These are phyloP conservation scores for Patiria pectinifera DNA, from an alignment of 53 echinoderm and acorn worm genomes.

Conservation along the genomic window DNA sequence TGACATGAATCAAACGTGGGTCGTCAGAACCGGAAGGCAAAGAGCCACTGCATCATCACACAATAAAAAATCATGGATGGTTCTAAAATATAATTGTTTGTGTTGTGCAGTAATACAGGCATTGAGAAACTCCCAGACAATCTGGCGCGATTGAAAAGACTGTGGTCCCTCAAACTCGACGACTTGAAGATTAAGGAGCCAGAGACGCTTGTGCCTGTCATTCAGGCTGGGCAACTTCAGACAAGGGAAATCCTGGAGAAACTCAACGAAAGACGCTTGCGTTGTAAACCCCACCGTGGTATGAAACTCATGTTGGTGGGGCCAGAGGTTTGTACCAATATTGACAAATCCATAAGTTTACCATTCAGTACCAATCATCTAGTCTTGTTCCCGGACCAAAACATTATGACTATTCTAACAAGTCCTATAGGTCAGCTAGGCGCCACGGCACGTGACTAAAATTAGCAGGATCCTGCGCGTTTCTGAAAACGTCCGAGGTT, in stretches of 20 bases:
- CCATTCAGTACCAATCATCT: no score
- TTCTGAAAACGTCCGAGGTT: no score
- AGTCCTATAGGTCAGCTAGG: no score
- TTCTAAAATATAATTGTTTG: background rate
- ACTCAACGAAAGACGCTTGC: slow-evolving; percentile 64
- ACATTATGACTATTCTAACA: no score
- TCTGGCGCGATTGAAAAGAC: slow-evolving; percentile 72
- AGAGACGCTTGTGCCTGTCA: slow-evolving; percentile 42
- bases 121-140: slow-evolving; percentile 68
- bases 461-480: no score
- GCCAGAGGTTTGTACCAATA: slow-evolving; percentile 59
- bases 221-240: slow-evolving; percentile 25
- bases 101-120: slow-evolving; percentile 58
- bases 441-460: no score
- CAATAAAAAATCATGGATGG: background rate
- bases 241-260: slow-evolving; percentile 65
- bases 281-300: slow-evolving; percentile 66
- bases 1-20: no score
- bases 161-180: slow-evolving; percentile 60
- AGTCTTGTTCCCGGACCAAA: no score
- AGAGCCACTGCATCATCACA: background rate
- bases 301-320: slow-evolving; percentile 89
- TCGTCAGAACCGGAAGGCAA: background rate
- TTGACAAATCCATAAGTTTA: no score
- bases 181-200: slow-evolving; percentile 66